Evolutionary conservation across 2,797 vertebrate genomes (phyloP).

Genomic region (Loriculus beryllinus): DNA sequence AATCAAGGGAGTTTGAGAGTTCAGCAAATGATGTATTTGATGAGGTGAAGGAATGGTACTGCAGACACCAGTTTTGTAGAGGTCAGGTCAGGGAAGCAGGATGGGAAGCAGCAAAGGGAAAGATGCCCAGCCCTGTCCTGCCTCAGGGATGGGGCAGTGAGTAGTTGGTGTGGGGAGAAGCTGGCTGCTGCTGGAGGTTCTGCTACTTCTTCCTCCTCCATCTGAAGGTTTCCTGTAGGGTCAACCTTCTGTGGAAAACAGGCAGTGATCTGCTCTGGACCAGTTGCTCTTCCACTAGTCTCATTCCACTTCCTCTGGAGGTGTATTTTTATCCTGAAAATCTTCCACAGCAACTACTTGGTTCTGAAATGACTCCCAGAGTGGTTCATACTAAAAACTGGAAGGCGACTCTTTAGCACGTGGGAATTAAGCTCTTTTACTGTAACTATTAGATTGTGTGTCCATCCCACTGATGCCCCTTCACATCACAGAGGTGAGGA

Average conservation of each 20-base stretch:
- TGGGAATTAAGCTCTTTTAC: neutral
- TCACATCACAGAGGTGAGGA: neutral
- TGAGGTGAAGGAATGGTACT: neutral
- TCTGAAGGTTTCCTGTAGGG: rapidly evolving
- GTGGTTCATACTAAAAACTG: neutral
- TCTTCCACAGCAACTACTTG: neutral
- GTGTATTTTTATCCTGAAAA: neutral
- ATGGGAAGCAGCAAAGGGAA: neutral
- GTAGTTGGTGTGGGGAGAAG: neutral
- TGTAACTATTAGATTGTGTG: neutral
- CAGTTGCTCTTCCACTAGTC: neutral
- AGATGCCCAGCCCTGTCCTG: neutral
- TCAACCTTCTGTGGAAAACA: neutral
- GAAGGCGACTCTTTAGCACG: neutral
- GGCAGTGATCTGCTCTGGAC: neutral
- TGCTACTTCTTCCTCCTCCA: neutral
- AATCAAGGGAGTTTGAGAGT: neutral
- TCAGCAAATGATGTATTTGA: neutral
- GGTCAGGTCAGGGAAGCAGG: neutral
- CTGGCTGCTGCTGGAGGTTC: neutral
- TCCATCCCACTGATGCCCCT: neutral
- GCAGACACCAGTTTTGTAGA: neutral
- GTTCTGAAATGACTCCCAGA: neutral
- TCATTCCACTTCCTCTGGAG: neutral
- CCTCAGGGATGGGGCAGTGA: neutral